phyloP scores from a whole-genome alignment of 2,888 invertebrate genomes.

The Drosophila sordidula region DNA sequence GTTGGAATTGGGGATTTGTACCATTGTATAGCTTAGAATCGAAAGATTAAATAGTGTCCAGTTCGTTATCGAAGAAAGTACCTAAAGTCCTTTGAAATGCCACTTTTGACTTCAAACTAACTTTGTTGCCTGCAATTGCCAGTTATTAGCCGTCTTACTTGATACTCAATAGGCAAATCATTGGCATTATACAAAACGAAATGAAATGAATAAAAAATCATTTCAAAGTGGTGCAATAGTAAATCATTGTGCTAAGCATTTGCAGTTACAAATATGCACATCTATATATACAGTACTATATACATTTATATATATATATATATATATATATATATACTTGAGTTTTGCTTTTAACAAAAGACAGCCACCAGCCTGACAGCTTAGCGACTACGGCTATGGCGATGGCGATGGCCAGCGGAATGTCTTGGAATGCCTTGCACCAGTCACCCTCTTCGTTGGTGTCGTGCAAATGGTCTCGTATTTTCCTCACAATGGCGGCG shows the following conservation, averaged over 20 bases:
- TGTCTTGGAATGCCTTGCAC: slow-evolving; percentile 54
- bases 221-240: slow-evolving; percentile 42
- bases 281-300: background rate
- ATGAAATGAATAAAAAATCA: slow-evolving; percentile 51
- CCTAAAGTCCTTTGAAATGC: background rate
- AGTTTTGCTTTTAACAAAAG: slow-evolving; percentile 41
- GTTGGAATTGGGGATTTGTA: background rate
- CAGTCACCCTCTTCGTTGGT: slow-evolving; percentile 12
- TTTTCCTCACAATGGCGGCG: slow-evolving; percentile 64
- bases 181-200: slow-evolving; percentile 55
- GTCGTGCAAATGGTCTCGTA: slow-evolving; percentile 45
- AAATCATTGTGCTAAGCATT: slow-evolving; percentile 32
- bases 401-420: slow-evolving; percentile 58
- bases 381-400: slow-evolving; percentile 38
- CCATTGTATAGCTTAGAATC: slow-evolving; percentile 1
- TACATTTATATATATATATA: background rate
- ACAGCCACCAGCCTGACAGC: slow-evolving; percentile 49
- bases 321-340: slow-evolving; percentile 10
- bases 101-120: background rate
- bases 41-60: no score
- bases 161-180: slow-evolving; percentile 42
- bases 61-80: no score
- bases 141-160: slow-evolving; percentile 42
- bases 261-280: slow-evolving; percentile 29
- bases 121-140: slow-evolving; percentile 41